Percentiles rank a stretch among this genome's conserved stretches.
Evolutionary conservation across 2,113 vertebrate genomes (phyloP).

Genomic region (Piprites chloris): DNA sequence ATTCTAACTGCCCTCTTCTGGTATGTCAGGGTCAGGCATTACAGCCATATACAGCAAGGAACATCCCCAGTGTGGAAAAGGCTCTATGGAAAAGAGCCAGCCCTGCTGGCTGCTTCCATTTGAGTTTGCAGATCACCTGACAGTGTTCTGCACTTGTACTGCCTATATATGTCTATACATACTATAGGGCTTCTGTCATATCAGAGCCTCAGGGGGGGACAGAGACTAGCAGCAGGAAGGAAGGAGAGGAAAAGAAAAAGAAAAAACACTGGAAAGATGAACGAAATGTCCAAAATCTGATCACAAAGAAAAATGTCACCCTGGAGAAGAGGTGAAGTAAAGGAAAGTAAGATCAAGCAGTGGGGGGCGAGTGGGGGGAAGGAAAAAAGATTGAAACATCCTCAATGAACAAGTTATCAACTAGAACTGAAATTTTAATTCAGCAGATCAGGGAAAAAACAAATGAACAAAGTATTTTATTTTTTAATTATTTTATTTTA

Average conservation of each 20-base stretch:
- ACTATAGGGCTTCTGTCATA: background rate
- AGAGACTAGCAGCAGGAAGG: background rate
- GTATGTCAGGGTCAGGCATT: background rate
- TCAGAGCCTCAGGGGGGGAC: background rate
- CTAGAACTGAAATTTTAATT: background rate
- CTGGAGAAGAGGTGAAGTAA: background rate
- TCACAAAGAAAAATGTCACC: background rate
- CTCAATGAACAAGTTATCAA: background rate
- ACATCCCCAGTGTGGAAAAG: background rate
- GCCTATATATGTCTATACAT: background rate
- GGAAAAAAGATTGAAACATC: background rate
- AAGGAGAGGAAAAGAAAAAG: background rate
- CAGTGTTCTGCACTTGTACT: background rate
- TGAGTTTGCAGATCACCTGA: background rate
- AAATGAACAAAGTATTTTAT: background rate
- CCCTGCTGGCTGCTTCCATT: background rate
- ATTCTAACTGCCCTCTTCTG: constrained; percentile 26
- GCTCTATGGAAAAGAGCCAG: background rate
- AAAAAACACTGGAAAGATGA: background rate
- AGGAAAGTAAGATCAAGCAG: background rate
- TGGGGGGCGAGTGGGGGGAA: fast-evolving
- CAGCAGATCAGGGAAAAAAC: background rate
- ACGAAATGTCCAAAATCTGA: background rate
- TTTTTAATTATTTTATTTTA: too few species aligned
- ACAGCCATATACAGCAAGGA: background rate